A percentile compares a stretch with the other conserved stretches of the same genome.
Conservation (phyloP, 1,140 invertebrate species). For the Ceratitis capitata region DNA sequence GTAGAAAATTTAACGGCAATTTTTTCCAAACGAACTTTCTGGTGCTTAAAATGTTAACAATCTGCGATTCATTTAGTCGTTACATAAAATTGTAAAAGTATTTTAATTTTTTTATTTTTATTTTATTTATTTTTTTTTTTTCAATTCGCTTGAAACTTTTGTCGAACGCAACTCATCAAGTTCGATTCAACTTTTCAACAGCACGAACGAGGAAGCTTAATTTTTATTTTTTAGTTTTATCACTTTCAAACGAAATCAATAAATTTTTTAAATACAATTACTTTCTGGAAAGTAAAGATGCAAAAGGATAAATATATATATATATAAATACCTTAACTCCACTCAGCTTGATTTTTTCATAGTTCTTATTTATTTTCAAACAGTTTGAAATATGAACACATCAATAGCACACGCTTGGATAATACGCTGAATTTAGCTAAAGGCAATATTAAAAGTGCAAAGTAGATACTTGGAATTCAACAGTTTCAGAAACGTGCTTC, state of each 20-base stretch:
- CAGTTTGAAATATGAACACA: neutral
- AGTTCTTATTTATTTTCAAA: neutral
- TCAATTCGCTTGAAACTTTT: constrained; percentile 6
- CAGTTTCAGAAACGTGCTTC: neutral
- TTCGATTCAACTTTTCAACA: neutral
- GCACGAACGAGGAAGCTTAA: neutral
- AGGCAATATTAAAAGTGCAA: neutral
- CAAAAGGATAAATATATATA: neutral
- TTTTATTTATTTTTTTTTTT: too few species aligned
- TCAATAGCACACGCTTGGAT: too few species aligned
- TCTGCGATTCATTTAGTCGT: neutral
- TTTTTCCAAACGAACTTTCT: too few species aligned
- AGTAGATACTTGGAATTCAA: neutral
- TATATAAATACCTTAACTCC: neutral
- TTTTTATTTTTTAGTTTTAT: neutral
- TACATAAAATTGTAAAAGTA: neutral
- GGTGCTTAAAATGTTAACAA: too few species aligned
- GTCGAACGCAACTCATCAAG: neutral
- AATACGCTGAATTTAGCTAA: neutral
- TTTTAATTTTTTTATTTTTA: too few species aligned
- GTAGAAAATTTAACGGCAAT: neutral
- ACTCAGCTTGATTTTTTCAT: neutral
- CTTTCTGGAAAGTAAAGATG: neutral
- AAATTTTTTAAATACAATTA: too few species aligned
- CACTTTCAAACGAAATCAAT: neutral